Evolutionary conservation across 53 echinoderm and acorn worm genomes (phyloP), one percentile per base, ranked within the genome.

Genomic region (Actinopyga echinites): DNA sequence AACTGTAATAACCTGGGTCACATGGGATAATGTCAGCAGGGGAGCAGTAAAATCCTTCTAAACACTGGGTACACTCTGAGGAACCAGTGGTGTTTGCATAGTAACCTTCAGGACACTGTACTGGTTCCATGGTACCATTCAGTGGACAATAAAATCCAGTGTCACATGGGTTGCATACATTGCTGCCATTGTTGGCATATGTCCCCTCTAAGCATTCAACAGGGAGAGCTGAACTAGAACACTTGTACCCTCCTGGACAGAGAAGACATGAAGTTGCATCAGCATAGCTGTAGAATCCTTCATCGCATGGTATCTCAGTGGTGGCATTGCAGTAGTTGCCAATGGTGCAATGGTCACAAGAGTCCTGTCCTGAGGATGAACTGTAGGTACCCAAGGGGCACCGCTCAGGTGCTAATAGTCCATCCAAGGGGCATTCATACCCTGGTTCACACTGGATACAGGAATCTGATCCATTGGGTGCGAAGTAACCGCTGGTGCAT

Each of bases 201-300:
- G 17, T 75, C 1, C 96, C 93, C 35, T 89, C 80, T 12, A n/a
- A 28, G 49, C 96, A 95, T 32, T 60, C 74, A 24, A 24, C 61
- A 1, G 64, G 68, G 42, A 67, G 22, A 22, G 53, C 38, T n/a
- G 68, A 78, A 82, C 89, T 89, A 37, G 90, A 9, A 69, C 96
- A 96, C 9, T 68, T 61, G 73, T 85, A 87, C 1, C 96, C 96
- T 55, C 90, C 92, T 13, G 92, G 94, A 85, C 96, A 96, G 4
- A 82, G 26, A 24, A 64, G 79, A 79, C 96, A 96, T 40, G 84
- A 83, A 12, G 90, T 94, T 8, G 92, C 88, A 19, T 71, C 82
- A 21, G 88, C 86, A 15, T 88, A 82, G 59, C 96, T 96, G 87
- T 92, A 93, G 33, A 80, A 93, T 28, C 96, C 96, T 28, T 60